These are phyloP conservation scores for Prorops nasuta DNA, from an alignment of 1,140 invertebrate species.

Conservation along the genomic window DNA sequence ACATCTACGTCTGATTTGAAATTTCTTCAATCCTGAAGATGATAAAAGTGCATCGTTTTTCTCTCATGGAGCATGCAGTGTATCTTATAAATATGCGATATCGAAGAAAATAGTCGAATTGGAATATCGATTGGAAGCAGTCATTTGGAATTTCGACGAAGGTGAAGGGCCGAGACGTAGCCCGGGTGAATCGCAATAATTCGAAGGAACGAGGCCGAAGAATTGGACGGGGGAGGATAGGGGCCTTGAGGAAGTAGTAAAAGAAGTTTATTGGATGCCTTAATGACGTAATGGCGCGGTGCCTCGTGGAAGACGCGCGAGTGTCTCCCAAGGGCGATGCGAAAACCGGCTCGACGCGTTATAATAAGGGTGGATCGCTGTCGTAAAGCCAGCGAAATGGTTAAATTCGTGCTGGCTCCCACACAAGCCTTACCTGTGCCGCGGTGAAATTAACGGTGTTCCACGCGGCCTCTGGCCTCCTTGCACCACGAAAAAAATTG, in stretches of 20 bases:
- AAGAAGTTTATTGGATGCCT: constrained; percentile 36
- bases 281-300: constrained; percentile 33
- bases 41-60: no score
- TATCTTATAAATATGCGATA: no score
- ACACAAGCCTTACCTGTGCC: background rate
- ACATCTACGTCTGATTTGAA: no score
- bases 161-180: constrained; percentile 12
- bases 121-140: no score
- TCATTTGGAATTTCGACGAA: no score
- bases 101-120: no score
- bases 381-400: constrained; percentile 31
- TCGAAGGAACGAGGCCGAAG: background rate
- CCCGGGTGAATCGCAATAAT: background rate
- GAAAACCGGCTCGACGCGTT: constrained; percentile 23
- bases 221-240: background rate
- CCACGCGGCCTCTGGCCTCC: no score
- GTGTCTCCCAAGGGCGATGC: constrained; percentile 31
- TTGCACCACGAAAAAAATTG: no score
- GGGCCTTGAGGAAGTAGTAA: constrained; percentile 33
- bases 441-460: constrained; percentile 1
- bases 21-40: no score
- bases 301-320: constrained; percentile 10
- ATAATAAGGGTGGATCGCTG: constrained; percentile 30
- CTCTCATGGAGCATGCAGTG: no score
- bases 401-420: constrained; percentile 26